Conservation (phyloP, 2,888 invertebrate species). For the Drosophila recens region DNA sequence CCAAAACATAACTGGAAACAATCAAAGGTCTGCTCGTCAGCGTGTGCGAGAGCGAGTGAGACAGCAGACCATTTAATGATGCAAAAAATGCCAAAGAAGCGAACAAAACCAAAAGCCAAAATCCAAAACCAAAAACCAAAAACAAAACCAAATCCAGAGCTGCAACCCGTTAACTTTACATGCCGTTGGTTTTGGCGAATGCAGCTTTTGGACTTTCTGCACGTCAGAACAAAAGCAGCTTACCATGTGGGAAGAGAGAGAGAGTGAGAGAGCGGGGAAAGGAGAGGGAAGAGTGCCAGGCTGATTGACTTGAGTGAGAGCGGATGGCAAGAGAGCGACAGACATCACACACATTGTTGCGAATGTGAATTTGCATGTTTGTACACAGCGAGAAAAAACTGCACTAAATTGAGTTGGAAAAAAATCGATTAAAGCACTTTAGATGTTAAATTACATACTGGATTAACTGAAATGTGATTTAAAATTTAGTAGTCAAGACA, state of each 20-base stretch:
- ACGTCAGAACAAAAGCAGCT: constrained; percentile 55
- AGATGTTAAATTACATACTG: too few relatives aligned
- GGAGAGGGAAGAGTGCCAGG: background rate
- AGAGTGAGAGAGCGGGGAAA: background rate
- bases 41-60: background rate
- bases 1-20: constrained; percentile 26
- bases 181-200: constrained; percentile 30
- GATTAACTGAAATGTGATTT: too few relatives aligned
- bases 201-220: constrained; percentile 39
- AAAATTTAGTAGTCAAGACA: too few relatives aligned
- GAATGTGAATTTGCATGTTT: constrained; percentile 1
- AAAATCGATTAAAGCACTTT: too few relatives aligned
- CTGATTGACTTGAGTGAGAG: constrained; percentile 26
- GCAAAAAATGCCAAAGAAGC: constrained; percentile 28
- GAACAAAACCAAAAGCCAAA: constrained; percentile 10
- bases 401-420: too few relatives aligned
- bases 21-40: background rate
- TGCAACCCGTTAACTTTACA: constrained; percentile 43
- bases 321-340: background rate
- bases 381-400: background rate
- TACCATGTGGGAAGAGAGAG: constrained; percentile 15
- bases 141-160: constrained; percentile 36
- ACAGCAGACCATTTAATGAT: constrained; percentile 44
- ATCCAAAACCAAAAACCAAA: constrained; percentile 21
- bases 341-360: constrained; percentile 33